Base-by-base conservation (phyloP, 2,888 invertebrate genomes). In the Endotricha flammealis region DNA sequence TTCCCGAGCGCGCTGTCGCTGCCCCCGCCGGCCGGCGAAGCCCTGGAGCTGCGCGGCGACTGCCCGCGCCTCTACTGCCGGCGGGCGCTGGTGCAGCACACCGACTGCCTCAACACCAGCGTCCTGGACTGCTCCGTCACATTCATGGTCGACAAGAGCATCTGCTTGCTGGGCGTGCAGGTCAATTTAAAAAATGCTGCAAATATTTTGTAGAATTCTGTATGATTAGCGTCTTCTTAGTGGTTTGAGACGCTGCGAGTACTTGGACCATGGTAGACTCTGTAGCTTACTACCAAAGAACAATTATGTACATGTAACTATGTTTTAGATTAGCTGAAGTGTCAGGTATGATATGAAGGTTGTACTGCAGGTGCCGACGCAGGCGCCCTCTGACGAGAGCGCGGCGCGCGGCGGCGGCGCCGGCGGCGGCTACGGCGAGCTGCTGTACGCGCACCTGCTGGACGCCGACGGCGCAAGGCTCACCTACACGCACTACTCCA, bases 401-500 rank as follows among this genome's bases (percentile, higher is more conserved):
- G 68, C 82, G 1, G 29, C 25, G 52, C n/a, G 56, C 55, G 71
- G 44, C 39, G 38, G 44, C 41, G 39, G 42, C 27, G 32, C 24
- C 14, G 54, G 56, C 55, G 71, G 43, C 35, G 69, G 72, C 11
- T 95, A 95, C 77, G 91, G 91, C 7, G 95, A 95, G 85, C 89
- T 94, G 46, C 83, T 95, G 31, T 95, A 95, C 68, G 94, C 94
- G 9, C 93, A 94, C 77, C 86, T 95, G 39, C 87, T 94, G 56
- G 95, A 95, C 76, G 91, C 91, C 12, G 93, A 93, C 73, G 93
- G 93, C 3, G 92, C 92, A 30, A 86, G 94, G 3, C 89, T 95
- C 53, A 93, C 95, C 0, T 94, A 94, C 74, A 94, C 73, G 47
- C 94, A 95, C 76, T 94, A 92, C 64, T 93, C 94, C 32, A 92